Percentiles rank a stretch among this genome's conserved stretches.
Evolutionary conservation across 2,888 invertebrate genomes (phyloP).

Genomic region (Sinohyriopsis cumingii): DNA sequence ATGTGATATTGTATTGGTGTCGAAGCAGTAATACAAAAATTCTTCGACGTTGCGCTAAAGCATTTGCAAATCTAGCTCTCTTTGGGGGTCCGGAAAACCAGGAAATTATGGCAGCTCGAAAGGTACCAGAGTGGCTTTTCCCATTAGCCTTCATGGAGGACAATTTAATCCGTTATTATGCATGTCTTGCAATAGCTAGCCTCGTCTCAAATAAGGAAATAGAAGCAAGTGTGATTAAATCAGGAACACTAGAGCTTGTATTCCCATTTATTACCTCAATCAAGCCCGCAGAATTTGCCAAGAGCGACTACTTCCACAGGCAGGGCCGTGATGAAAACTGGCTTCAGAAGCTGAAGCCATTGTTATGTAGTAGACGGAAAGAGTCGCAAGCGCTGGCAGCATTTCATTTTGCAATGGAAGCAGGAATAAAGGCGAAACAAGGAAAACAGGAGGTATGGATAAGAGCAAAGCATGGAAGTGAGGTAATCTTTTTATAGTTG

Average conservation of each 20-base stretch:
- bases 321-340: conserved; percentile 97
- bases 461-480: neutral
- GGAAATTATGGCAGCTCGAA: conserved; percentile 94
- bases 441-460: conserved; percentile 67
- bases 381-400: conserved; percentile 97
- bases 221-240: conserved; percentile 94
- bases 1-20: conserved; percentile 94
- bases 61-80: conserved; percentile 94
- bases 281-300: conserved; percentile 95
- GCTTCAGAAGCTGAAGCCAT: conserved; percentile 93
- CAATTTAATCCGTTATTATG: conserved; percentile 89
- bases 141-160: conserved; percentile 96
- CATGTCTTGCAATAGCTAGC: conserved; percentile 96
- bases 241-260: conserved; percentile 95
- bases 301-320: conserved; percentile 82
- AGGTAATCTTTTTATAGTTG: too few relatives aligned
- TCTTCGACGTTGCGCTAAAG: conserved; percentile 95
- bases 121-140: conserved; percentile 88
- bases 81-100: conserved; percentile 98
- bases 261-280: conserved; percentile 96
- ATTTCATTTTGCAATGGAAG: conserved; percentile 99
- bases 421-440: conserved; percentile 89
- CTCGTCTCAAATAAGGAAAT: conserved; percentile 98
- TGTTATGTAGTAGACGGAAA: conserved; percentile 93
- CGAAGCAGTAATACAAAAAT: conserved; percentile 92